These are phyloP conservation scores for Melanargia galathea DNA, from an alignment of 2,888 invertebrate genomes.

Conservation along the genomic window DNA sequence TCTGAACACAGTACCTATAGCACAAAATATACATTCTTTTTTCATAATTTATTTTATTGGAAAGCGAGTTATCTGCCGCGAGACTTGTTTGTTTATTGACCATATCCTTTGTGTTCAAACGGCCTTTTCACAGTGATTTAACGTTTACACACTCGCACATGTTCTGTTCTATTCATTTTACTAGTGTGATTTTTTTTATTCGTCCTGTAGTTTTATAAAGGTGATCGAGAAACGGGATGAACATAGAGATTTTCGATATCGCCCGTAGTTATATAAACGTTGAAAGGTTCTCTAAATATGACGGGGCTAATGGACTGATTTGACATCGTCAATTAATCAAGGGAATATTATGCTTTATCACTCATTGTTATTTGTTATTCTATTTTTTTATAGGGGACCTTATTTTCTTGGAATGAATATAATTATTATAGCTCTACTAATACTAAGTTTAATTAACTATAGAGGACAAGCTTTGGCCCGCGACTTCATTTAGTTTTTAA, in stretches of 20 bases:
- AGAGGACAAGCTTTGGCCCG: too few species aligned
- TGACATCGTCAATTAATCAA: constrained; percentile 16
- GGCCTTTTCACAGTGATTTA: constrained; percentile 69
- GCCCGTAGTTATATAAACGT: constrained; percentile 29
- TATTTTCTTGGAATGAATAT: background rate
- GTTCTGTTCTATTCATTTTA: constrained; percentile 45
- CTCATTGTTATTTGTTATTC: background rate
- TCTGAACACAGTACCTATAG: constrained; percentile 53
- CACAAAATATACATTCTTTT: constrained; percentile 52
- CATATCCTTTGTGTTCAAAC: constrained; percentile 71
- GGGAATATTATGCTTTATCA: constrained; percentile 8
- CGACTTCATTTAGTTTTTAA: too few species aligned
- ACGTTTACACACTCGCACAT: constrained; percentile 53
- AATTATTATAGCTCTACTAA: too few species aligned
- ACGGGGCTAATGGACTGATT: constrained; percentile 10
- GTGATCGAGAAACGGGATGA: background rate
- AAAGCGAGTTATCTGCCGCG: constrained; percentile 58
- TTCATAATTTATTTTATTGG: constrained; percentile 54
- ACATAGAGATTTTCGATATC: background rate
- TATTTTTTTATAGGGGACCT: background rate
- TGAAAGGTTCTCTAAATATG: background rate
- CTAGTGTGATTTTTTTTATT: constrained; percentile 9
- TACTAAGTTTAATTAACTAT: too few species aligned
- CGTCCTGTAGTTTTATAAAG: background rate
- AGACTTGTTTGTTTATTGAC: constrained; percentile 73